Evolutionary conservation across 1,140 invertebrate genomes (phyloP), one percentile per base, ranked within the genome.

Genomic region (Magallana angulata): DNA sequence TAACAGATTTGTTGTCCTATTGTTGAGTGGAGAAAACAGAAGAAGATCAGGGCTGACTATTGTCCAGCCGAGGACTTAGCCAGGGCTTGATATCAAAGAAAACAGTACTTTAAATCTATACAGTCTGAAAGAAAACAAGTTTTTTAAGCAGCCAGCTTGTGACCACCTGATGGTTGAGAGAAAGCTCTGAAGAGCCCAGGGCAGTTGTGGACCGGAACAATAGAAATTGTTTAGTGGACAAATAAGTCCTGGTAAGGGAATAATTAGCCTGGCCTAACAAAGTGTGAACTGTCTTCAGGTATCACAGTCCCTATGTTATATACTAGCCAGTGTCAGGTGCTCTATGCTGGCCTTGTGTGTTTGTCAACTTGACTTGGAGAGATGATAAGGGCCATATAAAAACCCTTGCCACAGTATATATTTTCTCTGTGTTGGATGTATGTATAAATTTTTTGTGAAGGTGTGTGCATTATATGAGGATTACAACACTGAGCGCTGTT

Each of bases 211-310:
- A 71, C 24, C 12, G 68, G 68, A 71, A 71, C 68, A 71, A 71
- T 30, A 71, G 24, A 24, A 71, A 30, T 71, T 24, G 18, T 71
- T 71, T 71, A 30, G 68, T 71, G 68, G 68, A 71, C 68, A 71
- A 71, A 71, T 71, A 71, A 71, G 68, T 71, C 18, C 36, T 71
- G 24, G 18, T 30, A 71, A 71, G 68, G 68, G 24, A 71, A 30
- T 71, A 71, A 71, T 71, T 71, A 71, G 68, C 68, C 30, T 71
- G 68, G 68, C 24, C 68, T 71, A 30, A 71, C 24, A 71, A 71
- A 71, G 68, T 64, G 60, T 71, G 68, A 71, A 71, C 68, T 71
- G 68, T 71, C 68, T 71, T 71, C 24, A 64, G 68, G 68, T 36
- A 71, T 71, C 68, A 18, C 7, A 9, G 7, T 71, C 24, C 68